Base-by-base conservation (phyloP, 2,797 vertebrate species). In the Sphenopsis melanotis region DNA sequence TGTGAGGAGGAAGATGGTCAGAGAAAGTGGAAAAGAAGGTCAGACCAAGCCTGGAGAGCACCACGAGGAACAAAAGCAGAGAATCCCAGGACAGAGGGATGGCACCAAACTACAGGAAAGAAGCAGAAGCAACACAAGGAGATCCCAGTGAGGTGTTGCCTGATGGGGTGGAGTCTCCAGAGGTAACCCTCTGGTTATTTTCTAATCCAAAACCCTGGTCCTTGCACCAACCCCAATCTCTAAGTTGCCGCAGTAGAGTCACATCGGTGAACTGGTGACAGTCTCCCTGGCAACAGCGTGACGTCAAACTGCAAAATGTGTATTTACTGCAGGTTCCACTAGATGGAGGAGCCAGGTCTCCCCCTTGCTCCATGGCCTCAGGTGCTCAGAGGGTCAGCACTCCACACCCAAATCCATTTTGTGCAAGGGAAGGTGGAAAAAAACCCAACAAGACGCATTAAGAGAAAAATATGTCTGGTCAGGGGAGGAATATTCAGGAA, bases 231-330 rank as follows among this genome's bases (percentile, higher is more conserved):
- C 79, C 47, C 87, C 94, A 93, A 42, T 39, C 89, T 95, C 93
- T 69, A 90, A 82, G 8, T 95, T 97, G 96, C 93, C 68, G 93
- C 97, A 97, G 93, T 57, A 70, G 95, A 97, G 97, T 95, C 96
- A 96, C 95, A 76, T 59, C 83, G 68, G 92, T 97, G 94, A 95
- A 96, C 95, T 83, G 95, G 95, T 97, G 97, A 97, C 97, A 97
- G 94, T 98, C 97, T 96, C 97, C 98, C 97, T 97, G 94, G 98
- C 97, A 98, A 98, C 97, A 94, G 96, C 27, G 90, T 92, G 96
- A 98, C 97, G 97, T 97, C 97, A 98, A 97, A 95, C 92, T 90
- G 93, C 88, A 85, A 84, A 79, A 70, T 7, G 85, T 96, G 94
- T 47, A 96, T 88, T 98, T 96, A 12, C 80, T 79, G 96, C 95